Base-by-base conservation (phyloP, 1,140 invertebrate species). In the Camponotus pennsylvanicus region DNA sequence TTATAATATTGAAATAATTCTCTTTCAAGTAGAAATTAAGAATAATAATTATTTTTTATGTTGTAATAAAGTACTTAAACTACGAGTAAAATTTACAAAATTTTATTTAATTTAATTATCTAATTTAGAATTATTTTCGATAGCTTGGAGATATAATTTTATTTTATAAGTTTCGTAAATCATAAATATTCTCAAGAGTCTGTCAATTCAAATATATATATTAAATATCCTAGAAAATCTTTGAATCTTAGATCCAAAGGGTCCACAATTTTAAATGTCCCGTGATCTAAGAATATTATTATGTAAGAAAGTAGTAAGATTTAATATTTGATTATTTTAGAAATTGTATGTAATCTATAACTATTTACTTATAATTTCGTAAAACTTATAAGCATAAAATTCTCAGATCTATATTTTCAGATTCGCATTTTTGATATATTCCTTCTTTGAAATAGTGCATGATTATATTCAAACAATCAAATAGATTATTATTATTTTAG, bases 181-280 rank as follows among this genome's bases (percentile, higher is more conserved):
- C 6, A 5, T 64, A 64, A 3, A 55, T 57, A 40, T 42, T 42
- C 8, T 45, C 34, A 18, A 37, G 0, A 37, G 0, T 64, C 34
- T 64, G 15, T 37, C 2, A 37, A 52, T 49, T 27, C 1, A 27
- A 27, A 32, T n/a, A 61, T 45, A 76, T 40, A 59, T 37, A 27
- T 32, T 32, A 18, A 42, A 42, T 76, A 37, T 55, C 1, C 18
- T n/a, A 5, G 5, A n/a, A 11, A 77, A 80, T 40, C 18, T 42
- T 57, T 4, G 11, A 55, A 57, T 80, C 34, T 80, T 80, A 80
- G 21, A 70, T 70, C 49, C 64, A 70, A 11, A 80, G 77, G 49
- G 45, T 67, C 45, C n/a, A 67, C 13, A 67, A 9, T 79, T 34
- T 18, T 9, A 57, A 57, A 69, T 80, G 64, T 70, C 21, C 64